Evolutionary conservation across 2,888 invertebrate species (phyloP).

Genomic region (Acutogordius australiensis): DNA sequence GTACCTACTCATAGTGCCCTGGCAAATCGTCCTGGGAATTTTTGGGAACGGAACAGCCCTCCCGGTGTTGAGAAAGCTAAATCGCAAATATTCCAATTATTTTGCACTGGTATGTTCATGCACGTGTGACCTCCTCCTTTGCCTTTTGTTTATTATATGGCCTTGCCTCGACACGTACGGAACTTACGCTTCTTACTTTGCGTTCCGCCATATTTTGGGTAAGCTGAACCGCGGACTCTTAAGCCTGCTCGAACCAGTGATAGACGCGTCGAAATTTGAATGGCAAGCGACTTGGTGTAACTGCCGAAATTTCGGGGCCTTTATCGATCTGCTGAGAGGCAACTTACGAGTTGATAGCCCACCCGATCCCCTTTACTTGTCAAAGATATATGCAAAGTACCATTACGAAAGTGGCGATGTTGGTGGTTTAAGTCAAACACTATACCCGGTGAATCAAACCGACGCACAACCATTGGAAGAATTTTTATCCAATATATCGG

Average conservation of each 20-base stretch:
- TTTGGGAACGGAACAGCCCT: not conserved
- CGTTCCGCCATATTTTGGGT: not conserved
- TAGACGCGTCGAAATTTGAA: not conserved
- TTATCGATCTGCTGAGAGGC: not conserved
- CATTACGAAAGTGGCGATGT: not conserved
- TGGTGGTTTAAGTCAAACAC: too few species aligned
- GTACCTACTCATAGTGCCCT: not conserved
- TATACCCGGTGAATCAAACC: too few species aligned
- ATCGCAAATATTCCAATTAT: not conserved
- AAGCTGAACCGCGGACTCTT: not conserved
- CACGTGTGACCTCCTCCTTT: not conserved
- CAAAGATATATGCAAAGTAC: too few species aligned
- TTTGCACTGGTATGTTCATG: not conserved
- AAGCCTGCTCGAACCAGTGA: not conserved
- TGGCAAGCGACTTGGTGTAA: not conserved
- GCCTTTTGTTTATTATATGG: not conserved
- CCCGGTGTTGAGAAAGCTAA: not conserved
- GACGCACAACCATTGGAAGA: not conserved
- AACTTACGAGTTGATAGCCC: not conserved
- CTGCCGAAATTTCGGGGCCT: not conserved
- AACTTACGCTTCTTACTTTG: not conserved
- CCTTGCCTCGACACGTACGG: not conserved
- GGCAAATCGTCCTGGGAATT: not conserved
- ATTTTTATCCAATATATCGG: too few species aligned
- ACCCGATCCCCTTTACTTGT: too few species aligned